Conservation (phyloP, 2,888 invertebrate species). For the Scaptomyza flava region DNA sequence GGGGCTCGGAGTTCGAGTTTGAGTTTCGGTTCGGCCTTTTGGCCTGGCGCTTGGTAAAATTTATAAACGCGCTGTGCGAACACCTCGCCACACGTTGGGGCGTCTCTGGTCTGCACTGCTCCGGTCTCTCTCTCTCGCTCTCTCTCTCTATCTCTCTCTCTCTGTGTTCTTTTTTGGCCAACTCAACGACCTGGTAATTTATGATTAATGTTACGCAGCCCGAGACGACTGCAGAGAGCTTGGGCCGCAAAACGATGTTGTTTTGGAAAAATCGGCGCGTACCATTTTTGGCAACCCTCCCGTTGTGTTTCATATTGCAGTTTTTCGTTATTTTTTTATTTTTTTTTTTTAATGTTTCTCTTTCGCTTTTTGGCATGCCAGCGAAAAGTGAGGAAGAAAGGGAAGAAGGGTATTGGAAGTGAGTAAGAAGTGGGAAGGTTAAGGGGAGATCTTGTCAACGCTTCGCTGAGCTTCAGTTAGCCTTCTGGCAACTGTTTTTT, state of each 20-base stretch:
- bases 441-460: constrained; percentile 68
- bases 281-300: constrained; percentile 79
- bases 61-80: constrained; percentile 81
- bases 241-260: constrained; percentile 50
- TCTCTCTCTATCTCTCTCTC: background rate
- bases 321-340: background rate
- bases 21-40: constrained; percentile 28
- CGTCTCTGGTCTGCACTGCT: constrained; percentile 47
- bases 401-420: constrained; percentile 1
- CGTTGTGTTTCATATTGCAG: constrained; percentile 77
- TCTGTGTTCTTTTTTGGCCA: constrained; percentile 44
- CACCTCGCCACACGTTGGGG: constrained; percentile 79
- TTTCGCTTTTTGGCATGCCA: constrained; percentile 19
- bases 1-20: constrained; percentile 15
- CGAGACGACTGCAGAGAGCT: constrained; percentile 17
- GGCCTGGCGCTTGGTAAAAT: constrained; percentile 82
- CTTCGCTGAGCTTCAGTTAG: constrained; percentile 62
- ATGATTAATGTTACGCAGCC: constrained; percentile 79
- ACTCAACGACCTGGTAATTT: constrained; percentile 82
- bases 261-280: constrained; percentile 64
- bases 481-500: constrained; percentile 46
- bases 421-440: constrained; percentile 8
- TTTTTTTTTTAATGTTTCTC: constrained; percentile 10
- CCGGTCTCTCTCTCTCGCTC: background rate
- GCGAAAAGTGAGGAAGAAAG: background rate